Percentiles rank a stretch among this genome's conserved stretches.
Conservation (phyloP, 1,140 invertebrate genomes). For the Chelonus insularis region DNA sequence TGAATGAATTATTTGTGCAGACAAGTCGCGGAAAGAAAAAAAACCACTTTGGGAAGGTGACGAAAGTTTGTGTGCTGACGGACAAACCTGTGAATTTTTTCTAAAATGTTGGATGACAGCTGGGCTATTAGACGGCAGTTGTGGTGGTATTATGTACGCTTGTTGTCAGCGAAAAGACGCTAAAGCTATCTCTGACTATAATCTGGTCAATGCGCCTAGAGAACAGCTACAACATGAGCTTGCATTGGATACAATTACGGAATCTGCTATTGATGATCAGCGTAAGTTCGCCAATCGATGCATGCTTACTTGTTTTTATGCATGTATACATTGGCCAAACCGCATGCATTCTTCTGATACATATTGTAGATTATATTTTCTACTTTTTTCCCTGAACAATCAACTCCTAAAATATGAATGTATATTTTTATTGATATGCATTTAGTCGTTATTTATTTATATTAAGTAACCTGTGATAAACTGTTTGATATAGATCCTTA, state of each 20-base stretch:
- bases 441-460: too few relatives aligned
- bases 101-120: constrained; percentile 89
- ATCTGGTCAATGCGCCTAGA: constrained; percentile 65
- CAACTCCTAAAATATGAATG: too few relatives aligned
- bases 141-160: constrained; percentile 81
- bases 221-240: constrained; percentile 63
- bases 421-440: too few relatives aligned
- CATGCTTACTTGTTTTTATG: constrained; percentile 4
- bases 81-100: constrained; percentile 89
- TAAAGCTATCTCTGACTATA: constrained; percentile 63
- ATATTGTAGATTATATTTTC: neutral
- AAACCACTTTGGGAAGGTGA: constrained; percentile 58
- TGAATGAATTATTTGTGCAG: constrained; percentile 43
- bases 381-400: constrained; percentile 1
- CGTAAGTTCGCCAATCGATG: constrained; percentile 45
- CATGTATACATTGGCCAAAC: constrained; percentile 8
- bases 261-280: constrained; percentile 55
- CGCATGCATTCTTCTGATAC: neutral
- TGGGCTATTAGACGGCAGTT: constrained; percentile 83
- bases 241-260: constrained; percentile 60
- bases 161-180: constrained; percentile 80
- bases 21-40: constrained; percentile 57
- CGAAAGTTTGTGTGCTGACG: constrained; percentile 67
- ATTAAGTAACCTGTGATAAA: too few relatives aligned
- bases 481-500: too few relatives aligned